phyloP scores from a whole-genome alignment of 1,140 invertebrate species.

The Caerostris extrusa region DNA sequence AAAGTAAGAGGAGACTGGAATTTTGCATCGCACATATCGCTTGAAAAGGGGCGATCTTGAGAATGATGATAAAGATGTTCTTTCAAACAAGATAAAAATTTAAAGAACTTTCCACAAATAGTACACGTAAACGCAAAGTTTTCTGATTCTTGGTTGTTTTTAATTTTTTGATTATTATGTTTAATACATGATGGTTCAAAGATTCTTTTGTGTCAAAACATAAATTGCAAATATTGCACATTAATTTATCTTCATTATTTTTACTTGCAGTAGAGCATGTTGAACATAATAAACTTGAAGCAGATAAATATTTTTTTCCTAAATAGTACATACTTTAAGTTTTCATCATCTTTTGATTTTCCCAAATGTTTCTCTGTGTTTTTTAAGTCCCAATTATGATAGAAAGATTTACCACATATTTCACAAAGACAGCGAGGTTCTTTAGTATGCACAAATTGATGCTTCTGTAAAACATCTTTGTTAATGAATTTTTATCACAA shows the following conservation, averaged over 20 bases:
- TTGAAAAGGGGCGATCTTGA: background rate
- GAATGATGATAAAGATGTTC: background rate
- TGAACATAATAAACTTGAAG: background rate
- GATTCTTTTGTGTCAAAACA: background rate
- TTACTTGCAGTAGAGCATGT: background rate
- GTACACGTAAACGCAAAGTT: background rate
- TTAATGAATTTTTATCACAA: conserved; percentile 89
- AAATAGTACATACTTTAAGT: background rate
- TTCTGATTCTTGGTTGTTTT: background rate
- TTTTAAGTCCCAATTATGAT: background rate
- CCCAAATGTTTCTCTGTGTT: background rate
- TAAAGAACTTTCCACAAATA: conserved; percentile 1
- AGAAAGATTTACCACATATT: conserved; percentile 42
- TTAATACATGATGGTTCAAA: background rate
- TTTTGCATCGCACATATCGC: background rate
- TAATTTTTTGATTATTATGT: background rate
- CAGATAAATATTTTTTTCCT: background rate
- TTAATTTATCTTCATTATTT: background rate
- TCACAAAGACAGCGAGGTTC: background rate
- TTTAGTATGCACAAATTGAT: conserved; percentile 79
- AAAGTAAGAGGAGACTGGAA: background rate
- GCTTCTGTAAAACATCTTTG: conserved; percentile 88
- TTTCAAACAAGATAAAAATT: background rate
- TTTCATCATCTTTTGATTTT: background rate
- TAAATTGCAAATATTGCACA: conserved; percentile 1